These are phyloP conservation scores for Oceanodroma leucorhoa DNA, from an alignment of 2,797 vertebrate genomes.

Conservation along the genomic window DNA sequence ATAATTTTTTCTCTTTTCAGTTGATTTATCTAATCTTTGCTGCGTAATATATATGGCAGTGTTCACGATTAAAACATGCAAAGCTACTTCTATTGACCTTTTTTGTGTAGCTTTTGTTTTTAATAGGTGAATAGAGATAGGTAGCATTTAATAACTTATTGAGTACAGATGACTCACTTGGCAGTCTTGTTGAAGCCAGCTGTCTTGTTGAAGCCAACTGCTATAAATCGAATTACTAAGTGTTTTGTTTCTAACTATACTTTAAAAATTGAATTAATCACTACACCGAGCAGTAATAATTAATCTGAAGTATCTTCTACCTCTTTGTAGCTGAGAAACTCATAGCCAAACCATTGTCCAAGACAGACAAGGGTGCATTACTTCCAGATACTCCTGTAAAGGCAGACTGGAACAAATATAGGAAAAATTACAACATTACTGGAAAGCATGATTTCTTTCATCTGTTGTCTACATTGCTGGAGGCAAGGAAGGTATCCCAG, in stretches of 20 bases:
- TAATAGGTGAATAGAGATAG: not conserved
- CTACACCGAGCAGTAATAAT: not conserved
- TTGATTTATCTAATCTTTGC: not conserved
- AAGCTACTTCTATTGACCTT: not conserved
- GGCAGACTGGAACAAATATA: not conserved
- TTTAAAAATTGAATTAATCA: not conserved
- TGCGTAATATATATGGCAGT: not conserved
- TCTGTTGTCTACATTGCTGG: not conserved
- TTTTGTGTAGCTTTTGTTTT: not conserved
- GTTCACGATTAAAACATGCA: not conserved
- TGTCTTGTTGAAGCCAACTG: not conserved
- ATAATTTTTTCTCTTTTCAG: not conserved
- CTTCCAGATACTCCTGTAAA: not conserved
- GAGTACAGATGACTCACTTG: not conserved
- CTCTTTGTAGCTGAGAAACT: not conserved
- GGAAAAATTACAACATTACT: not conserved
- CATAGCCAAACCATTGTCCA: not conserved
- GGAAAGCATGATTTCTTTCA: not conserved
- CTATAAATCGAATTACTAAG: not conserved
- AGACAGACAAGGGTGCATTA: not conserved
- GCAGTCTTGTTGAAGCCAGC: not conserved
- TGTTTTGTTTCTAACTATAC: not conserved
- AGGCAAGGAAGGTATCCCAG: not conserved
- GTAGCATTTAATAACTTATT: conserved; percentile 2
- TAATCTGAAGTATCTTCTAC: not conserved